Evolutionary conservation across 2,888 invertebrate genomes (phyloP), one percentile per base, ranked within the genome.

Genomic region (Chamaedrilus cognettii): DNA sequence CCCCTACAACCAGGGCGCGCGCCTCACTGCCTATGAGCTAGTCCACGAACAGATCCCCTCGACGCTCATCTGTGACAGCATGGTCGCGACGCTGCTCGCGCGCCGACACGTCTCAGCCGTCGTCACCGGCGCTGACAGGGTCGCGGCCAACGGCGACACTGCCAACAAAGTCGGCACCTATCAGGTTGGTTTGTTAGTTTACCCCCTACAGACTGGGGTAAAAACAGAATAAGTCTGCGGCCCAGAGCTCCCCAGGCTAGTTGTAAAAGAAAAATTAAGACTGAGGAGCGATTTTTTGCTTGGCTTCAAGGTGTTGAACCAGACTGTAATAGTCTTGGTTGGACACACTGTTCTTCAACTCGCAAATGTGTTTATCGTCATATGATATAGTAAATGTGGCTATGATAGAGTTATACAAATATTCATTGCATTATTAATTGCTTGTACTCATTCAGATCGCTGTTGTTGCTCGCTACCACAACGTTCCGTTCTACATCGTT

Each of bases 91-190:
- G 26, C 86, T 96, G 58, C 92, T 99, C 91, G 89, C 90, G 75
- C 87, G 88, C 19, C 89, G 90, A 79, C 89, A 89, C 73, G 90
- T 99, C 68, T 89, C 90, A 42, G 96, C 95, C 0, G 94, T 99
- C 5, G 90, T 98, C n/a, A 96, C 97, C 28, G 99, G 98, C 26
- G 98, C 98, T 59, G 99, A 99, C 83, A 88, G 98, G 82, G 94
- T 96, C 35, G 94, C 93, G 19, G 90, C 91, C 1, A 99, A 99
- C 84, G 99, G 99, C 0, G 98, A 99, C 83, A 97, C 97, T 0
- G 98, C 98, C 0, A 99, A 99, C 83, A 99, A 99, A 88, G 96
- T 98, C 80, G 74, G 74, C n/a, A 74, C 74, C 1, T 74, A 65
- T 60, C 73, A 73, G 59, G 55, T 52, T 26, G 26, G 26, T 26